Percentiles rank a stretch among this genome's conserved stretches.
These are phyloP conservation scores for Acestrorhynchus altus DNA, from an alignment of 2,797 vertebrate genomes.

Conservation along the genomic window DNA sequence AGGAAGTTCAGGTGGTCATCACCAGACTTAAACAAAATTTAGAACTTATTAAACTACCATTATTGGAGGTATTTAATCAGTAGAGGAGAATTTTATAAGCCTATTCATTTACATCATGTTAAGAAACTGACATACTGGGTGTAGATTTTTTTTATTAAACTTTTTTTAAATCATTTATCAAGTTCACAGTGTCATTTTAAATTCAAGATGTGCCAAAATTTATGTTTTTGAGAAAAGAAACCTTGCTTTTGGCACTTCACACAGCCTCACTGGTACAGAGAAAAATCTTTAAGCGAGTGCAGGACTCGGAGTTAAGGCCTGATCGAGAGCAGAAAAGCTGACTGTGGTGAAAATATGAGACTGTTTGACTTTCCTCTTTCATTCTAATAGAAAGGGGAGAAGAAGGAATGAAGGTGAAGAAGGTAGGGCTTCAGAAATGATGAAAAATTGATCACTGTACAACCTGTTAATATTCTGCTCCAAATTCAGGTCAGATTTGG, in stretches of 20 bases:
- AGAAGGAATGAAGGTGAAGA: slow-evolving; percentile 7
- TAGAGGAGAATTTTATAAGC: too few relatives aligned
- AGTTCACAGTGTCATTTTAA: too few relatives aligned
- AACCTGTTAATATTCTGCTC: slow-evolving; percentile 3
- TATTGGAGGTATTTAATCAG: too few relatives aligned
- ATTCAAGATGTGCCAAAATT: too few relatives aligned
- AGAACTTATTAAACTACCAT: too few relatives aligned
- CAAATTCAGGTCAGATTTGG: background rate
- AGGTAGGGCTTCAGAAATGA: slow-evolving; percentile 3
- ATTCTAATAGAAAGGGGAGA: too few relatives aligned
- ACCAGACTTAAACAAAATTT: too few relatives aligned
- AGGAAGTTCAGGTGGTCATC: too few relatives aligned
- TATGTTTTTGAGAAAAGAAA: background rate
- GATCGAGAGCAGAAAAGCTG: slow-evolving; percentile 7
- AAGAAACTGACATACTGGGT: too few relatives aligned
- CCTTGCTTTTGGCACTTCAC: background rate
- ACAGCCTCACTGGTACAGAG: background rate
- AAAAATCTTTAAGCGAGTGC: background rate
- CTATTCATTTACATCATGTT: too few relatives aligned
- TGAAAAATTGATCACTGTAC: slow-evolving; percentile 20
- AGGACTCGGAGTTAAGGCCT: background rate
- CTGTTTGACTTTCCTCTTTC: background rate
- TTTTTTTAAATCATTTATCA: too few relatives aligned
- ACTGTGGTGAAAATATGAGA: background rate
- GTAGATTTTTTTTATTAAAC: too few relatives aligned